Conservation (phyloP, 2,113 vertebrate species). For the Acrocephalus arundinaceus region DNA sequence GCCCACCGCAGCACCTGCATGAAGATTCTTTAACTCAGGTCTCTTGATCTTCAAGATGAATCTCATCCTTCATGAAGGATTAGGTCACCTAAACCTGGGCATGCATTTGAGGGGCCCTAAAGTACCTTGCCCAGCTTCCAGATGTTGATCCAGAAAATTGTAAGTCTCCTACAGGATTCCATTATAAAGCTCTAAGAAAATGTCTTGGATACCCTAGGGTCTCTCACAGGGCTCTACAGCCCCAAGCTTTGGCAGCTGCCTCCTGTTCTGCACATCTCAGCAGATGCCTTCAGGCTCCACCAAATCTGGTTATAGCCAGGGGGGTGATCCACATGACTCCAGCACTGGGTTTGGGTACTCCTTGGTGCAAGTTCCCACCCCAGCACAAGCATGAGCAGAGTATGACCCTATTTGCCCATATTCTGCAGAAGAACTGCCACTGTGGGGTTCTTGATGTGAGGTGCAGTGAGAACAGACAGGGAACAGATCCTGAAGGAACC, state of each 20-base stretch:
- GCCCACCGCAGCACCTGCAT: not conserved
- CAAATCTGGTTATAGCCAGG: not conserved
- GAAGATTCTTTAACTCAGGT: not conserved
- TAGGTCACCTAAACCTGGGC: not conserved
- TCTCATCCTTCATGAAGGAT: not conserved
- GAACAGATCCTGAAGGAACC: not conserved
- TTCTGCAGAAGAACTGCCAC: not conserved
- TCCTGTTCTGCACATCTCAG: not conserved
- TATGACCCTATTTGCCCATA: not conserved
- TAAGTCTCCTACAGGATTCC: not conserved
- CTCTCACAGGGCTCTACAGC: not conserved
- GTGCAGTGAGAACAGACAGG: not conserved
- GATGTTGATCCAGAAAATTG: not conserved
- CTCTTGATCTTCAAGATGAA: not conserved
- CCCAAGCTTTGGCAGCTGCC: not conserved
- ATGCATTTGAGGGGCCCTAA: not conserved
- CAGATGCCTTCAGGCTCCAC: not conserved
- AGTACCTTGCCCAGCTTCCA: not conserved
- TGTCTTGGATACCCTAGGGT: not conserved
- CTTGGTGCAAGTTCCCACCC: not conserved
- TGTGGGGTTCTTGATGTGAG: not conserved
- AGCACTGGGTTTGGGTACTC: not conserved
- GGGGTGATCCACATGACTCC: rapidly evolving
- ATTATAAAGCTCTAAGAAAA: not conserved
- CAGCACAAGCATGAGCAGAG: not conserved